Evolutionary conservation across 1,140 invertebrate genomes (phyloP).

Genomic region (Drosophila chauvacae): DNA sequence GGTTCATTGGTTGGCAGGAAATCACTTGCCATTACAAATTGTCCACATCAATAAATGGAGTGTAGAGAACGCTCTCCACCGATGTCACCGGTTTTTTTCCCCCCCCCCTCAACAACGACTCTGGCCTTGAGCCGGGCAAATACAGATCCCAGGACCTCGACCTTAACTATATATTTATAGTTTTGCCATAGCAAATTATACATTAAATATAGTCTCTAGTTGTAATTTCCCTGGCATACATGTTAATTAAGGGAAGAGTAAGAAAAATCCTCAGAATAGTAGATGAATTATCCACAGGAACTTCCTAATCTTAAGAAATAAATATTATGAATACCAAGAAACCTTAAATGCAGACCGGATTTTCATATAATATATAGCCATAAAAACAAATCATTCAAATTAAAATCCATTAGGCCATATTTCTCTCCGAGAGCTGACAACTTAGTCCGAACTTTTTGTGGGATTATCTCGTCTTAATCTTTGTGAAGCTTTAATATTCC

Average conservation of each 20-base stretch:
- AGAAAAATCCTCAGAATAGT: neutral
- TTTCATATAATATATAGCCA: slow-evolving; percentile 2
- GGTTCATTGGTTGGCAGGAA: slow-evolving; percentile 63
- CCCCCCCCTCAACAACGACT: neutral
- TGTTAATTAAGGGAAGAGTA: neutral
- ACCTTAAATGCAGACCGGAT: neutral
- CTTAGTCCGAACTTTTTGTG: slow-evolving; percentile 13
- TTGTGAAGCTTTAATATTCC: slow-evolving; percentile 25
- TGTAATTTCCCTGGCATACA: neutral
- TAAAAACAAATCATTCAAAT: slow-evolving; percentile 27
- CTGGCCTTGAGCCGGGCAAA: slow-evolving; percentile 4
- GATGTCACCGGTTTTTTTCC: slow-evolving; percentile 32
- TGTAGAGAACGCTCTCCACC: slow-evolving; percentile 18
- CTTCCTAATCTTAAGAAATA: neutral
- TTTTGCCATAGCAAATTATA: neutral
- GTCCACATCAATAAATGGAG: slow-evolving; percentile 80
- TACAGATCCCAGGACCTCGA: neutral
- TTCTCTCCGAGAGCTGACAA: slow-evolving; percentile 13
- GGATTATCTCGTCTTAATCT: slow-evolving; percentile 31
- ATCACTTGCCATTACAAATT: slow-evolving; percentile 81
- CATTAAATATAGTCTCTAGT: neutral
- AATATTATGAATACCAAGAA: neutral
- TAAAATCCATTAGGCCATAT: slow-evolving; percentile 29
- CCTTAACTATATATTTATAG: neutral
- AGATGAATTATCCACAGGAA: too few species aligned